Base-by-base conservation (phyloP, 2,888 invertebrate species). In the Atherix ibis region DNA sequence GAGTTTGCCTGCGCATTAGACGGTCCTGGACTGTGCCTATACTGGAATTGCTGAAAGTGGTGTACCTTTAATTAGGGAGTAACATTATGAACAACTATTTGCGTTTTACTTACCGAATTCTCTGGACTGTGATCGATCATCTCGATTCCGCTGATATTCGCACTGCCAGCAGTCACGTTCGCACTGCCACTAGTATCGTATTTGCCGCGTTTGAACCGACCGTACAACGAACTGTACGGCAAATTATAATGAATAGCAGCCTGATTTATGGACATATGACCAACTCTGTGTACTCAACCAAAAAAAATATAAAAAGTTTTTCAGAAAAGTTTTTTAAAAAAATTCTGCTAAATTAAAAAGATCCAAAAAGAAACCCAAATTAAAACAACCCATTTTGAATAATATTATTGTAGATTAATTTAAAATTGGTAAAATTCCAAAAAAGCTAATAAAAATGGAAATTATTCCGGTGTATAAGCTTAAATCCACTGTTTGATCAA, bases 231-330 rank as follows among this genome's bases (percentile, higher is more conserved):
- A 10, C 87, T 87, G 56, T 88, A 88, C 25, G 88, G 88, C 51
- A 88, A 64, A 62, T 88, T 88, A 62, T 77, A 88, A 56, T 88
- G 87, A 47, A 88, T 88, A 34, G 87, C 87, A 32, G 88, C 88
- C 62, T 88, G 88, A 62, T 88, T 88, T 50, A 88, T 88, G 41
- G 85, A 85, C 87, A 88, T 87, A 56, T 87, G 85, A 18, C 88
- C 88, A 44, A 84, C 68, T 51, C 87, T 84, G 52, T 28, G 60
- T 58, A 36, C 27, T 25, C 3, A 29, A 24, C 15, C 8, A 15
- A 22, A 29, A 19, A 32, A 31, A 26, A 24, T 24, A n/a, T 26
- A 6, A 8, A 19, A 17, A 10, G 15, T 18, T 3, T 8, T 15
- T 15, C 9, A 26, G 2, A 8, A 27, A 10, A 27, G 12, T 4